phyloP scores from a whole-genome alignment of 1,140 invertebrate genomes.

The Orchesella cincta region DNA sequence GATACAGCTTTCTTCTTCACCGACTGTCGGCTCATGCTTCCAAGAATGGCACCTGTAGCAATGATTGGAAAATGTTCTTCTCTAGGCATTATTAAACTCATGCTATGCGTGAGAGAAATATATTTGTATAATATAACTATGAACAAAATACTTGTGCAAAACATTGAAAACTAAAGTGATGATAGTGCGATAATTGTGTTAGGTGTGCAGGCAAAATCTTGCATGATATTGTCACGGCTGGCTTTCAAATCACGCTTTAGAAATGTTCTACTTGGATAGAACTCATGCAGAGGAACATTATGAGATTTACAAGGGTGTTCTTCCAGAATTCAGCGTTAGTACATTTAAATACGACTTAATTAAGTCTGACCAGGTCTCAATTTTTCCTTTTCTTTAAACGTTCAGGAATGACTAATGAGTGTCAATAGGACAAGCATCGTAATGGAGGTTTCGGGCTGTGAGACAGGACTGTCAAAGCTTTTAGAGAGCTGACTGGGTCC shows the following conservation, averaged over 20 bases:
- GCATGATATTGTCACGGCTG: conserved; percentile 69
- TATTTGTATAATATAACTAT: too few relatives aligned
- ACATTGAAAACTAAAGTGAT: too few relatives aligned
- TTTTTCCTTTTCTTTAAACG: too few relatives aligned
- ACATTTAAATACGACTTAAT: too few relatives aligned
- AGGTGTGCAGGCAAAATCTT: conserved; percentile 69
- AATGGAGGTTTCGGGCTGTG: conserved; percentile 74
- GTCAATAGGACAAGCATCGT: conserved; percentile 78
- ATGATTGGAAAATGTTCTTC: conserved; percentile 69
- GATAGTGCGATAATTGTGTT: too few relatives aligned
- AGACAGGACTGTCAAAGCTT: conserved; percentile 67
- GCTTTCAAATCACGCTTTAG: conserved; percentile 77
- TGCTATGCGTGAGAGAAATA: too few relatives aligned
- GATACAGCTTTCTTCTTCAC: conserved; percentile 71
- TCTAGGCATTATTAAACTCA: conserved; percentile 89
- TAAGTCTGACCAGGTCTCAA: too few relatives aligned
- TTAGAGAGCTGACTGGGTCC: conserved; percentile 85
- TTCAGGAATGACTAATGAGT: conserved; percentile 82
- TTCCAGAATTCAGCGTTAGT: conserved; percentile 78
- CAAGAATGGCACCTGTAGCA: conserved; percentile 30
- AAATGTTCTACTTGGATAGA: conserved; percentile 75
- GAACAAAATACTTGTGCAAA: too few relatives aligned
- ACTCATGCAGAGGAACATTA: conserved; percentile 85
- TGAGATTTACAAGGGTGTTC: conserved; percentile 89
- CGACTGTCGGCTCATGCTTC: conserved; percentile 53